Conservation (phyloP, 1,140 invertebrate species). For the Vanessa atalanta region DNA sequence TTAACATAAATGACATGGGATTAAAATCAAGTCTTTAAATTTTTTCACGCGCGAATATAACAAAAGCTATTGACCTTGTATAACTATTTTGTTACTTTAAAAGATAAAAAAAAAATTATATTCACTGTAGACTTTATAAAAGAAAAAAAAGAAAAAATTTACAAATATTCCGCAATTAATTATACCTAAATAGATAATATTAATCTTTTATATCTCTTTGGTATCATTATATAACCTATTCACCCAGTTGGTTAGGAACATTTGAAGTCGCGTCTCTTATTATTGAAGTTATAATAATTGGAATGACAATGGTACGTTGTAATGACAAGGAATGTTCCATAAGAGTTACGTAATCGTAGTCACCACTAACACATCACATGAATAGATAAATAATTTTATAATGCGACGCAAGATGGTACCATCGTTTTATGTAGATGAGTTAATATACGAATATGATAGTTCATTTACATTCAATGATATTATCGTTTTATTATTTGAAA, state of each 20-base stretch:
- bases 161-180: too few species aligned
- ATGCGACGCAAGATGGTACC: neutral
- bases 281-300: conserved; percentile 1
- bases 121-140: too few species aligned
- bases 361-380: neutral
- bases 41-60: neutral
- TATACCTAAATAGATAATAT: too few species aligned
- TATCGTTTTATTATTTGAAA: too few species aligned
- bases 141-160: too few species aligned
- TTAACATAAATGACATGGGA: neutral
- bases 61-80: neutral
- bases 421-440: neutral
- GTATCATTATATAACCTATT: too few species aligned
- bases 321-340: neutral
- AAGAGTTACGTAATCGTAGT: neutral
- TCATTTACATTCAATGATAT: neutral
- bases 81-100: neutral
- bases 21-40: neutral
- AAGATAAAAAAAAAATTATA: too few species aligned
- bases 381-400: conserved; percentile 9
- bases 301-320: conserved; percentile 2
- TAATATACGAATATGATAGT: neutral
- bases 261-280: neutral
- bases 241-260: neutral
- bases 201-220: too few species aligned